Percentiles rank a stretch among this genome's conserved stretches.
These are phyloP conservation scores for Paramormyrops hopkinsi DNA, from an alignment of 2,797 vertebrate genomes.

Conservation along the genomic window DNA sequence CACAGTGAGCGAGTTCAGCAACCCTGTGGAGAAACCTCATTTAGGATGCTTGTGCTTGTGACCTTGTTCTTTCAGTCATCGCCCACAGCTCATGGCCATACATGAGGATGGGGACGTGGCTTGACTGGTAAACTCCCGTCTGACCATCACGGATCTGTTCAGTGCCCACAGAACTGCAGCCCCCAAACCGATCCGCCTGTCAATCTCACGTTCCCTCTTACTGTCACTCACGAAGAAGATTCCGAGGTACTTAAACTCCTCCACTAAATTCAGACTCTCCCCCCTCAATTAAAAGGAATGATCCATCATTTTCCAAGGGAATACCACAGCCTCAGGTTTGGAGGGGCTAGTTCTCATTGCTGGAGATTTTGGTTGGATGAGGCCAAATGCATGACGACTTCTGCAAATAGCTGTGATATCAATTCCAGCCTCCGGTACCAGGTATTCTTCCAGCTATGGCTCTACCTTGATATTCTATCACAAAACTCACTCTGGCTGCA, in stretches of 20 bases:
- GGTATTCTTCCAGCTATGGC: not conserved
- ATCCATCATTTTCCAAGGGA: not conserved
- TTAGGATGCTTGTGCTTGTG: not conserved
- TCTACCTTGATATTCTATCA: not conserved
- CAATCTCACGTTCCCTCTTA: not conserved
- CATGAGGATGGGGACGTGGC: not conserved
- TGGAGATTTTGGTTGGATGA: not conserved
- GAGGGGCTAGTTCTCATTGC: not conserved
- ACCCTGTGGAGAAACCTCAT: not conserved
- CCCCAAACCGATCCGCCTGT: not conserved
- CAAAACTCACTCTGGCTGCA: not conserved
- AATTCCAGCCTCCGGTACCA: not conserved
- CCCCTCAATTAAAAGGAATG: not conserved
- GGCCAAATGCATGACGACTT: not conserved
- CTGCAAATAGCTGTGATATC: not conserved
- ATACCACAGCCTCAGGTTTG: not conserved
- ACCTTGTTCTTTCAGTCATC: slow-evolving; percentile 9
- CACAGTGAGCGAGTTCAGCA: not conserved
- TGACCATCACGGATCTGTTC: not conserved
- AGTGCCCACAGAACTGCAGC: not conserved
- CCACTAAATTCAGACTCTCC: not conserved
- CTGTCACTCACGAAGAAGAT: not conserved
- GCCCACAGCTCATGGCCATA: not conserved
- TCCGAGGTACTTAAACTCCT: not conserved
- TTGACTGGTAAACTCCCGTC: not conserved